Evolutionary conservation across 2,888 invertebrate genomes (phyloP).

Genomic region (Rhabditophanes sp.): DNA sequence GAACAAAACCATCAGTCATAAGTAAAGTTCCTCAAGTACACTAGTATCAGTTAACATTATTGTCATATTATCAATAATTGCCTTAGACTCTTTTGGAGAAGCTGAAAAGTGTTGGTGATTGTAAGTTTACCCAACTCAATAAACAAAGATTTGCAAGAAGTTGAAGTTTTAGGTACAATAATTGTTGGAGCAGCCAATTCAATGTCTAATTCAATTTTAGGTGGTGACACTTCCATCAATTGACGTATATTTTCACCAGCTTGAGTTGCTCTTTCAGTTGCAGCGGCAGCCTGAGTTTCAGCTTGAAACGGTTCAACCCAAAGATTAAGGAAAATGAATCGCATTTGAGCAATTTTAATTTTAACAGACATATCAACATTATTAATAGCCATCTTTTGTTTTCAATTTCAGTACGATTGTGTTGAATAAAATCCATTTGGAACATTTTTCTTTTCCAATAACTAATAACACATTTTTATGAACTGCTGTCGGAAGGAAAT

Average conservation of each 20-base stretch:
- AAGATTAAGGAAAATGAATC: slow-evolving; percentile 75
- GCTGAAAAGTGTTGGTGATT: too few relatives aligned
- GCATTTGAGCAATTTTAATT: slow-evolving; percentile 64
- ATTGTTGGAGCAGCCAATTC: slow-evolving; percentile 59
- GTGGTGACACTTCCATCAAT: slow-evolving; percentile 51
- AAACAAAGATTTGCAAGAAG: slow-evolving; percentile 61
- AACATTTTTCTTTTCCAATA: slow-evolving; percentile 61
- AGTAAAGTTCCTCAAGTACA: too few relatives aligned
- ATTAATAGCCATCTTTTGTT: slow-evolving; percentile 25
- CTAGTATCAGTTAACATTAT: too few relatives aligned
- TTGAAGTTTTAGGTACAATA: slow-evolving; percentile 69
- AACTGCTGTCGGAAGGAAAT: slow-evolving; percentile 60
- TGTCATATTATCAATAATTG: too few relatives aligned
- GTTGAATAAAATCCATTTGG: slow-evolving; percentile 34
- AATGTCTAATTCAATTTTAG: slow-evolving; percentile 38
- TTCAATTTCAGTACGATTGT: slow-evolving; percentile 30
- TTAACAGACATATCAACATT: slow-evolving; percentile 62
- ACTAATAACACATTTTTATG: slow-evolving; percentile 51
- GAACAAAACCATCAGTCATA: too few relatives aligned
- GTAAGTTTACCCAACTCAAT: slow-evolving; percentile 59
- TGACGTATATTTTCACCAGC: slow-evolving; percentile 67
- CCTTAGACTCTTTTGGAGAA: too few relatives aligned
- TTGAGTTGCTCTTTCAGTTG: slow-evolving; percentile 71
- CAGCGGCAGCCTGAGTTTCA: slow-evolving; percentile 68
- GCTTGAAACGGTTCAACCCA: slow-evolving; percentile 59